Percentiles rank a stretch among this genome's conserved stretches.
These are phyloP conservation scores for Hystrix brachyura DNA, from an alignment of 2,113 vertebrate species.

Conservation along the genomic window DNA sequence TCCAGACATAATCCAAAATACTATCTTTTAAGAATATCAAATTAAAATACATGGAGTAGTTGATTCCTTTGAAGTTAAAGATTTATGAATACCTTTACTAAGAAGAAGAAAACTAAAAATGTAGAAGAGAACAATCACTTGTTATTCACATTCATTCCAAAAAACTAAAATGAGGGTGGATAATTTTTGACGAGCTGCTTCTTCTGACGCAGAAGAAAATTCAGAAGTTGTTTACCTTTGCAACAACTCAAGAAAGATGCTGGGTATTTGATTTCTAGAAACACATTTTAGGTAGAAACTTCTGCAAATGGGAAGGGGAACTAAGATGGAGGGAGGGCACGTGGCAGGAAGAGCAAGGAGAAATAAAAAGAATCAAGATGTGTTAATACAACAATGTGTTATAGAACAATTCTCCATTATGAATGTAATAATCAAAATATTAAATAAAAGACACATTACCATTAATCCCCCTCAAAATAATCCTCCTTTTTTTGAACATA, in stretches of 20 bases:
- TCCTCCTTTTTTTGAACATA: not conserved
- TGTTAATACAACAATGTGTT: not conserved
- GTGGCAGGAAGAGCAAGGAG: not conserved
- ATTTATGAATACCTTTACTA: not conserved
- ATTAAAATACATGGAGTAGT: not conserved
- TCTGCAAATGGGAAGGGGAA: not conserved
- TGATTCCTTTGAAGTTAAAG: slow-evolving; percentile 2
- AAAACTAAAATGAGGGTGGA: not conserved
- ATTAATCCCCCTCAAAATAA: not conserved
- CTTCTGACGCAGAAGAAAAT: not conserved
- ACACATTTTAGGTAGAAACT: not conserved
- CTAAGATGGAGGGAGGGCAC: not conserved
- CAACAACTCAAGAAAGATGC: not conserved
- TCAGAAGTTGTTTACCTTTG: not conserved
- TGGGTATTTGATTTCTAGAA: not conserved
- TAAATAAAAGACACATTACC: not conserved
- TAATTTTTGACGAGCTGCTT: not conserved
- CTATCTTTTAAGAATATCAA: not conserved
- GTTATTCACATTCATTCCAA: not conserved
- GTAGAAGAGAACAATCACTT: not conserved
- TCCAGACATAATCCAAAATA: not conserved
- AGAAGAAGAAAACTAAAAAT: not conserved
- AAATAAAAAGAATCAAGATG: not conserved
- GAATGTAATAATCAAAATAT: not conserved
- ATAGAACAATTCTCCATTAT: not conserved